Conservation (phyloP, 2,797 vertebrate species). For the Phyllotis vaccarum region DNA sequence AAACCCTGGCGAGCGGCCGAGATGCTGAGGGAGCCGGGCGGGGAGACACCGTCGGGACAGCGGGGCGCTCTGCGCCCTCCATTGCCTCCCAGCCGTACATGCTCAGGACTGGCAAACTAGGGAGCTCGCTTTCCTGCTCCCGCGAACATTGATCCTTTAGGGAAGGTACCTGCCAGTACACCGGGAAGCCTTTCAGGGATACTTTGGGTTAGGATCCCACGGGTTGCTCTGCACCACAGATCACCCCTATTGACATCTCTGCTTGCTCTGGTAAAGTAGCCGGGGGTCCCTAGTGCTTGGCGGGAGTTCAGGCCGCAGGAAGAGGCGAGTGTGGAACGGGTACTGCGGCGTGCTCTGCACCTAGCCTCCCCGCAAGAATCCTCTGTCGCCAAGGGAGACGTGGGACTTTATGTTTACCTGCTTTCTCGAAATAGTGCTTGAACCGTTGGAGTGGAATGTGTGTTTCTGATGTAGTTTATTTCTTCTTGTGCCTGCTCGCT, state of each 20-base stretch:
- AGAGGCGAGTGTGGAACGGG: background rate
- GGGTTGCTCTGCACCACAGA: background rate
- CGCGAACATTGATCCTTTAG: background rate
- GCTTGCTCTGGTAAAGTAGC: background rate
- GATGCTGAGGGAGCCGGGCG: background rate
- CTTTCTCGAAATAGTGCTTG: constrained; percentile 22
- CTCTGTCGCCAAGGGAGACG: background rate
- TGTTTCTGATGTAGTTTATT: constrained; percentile 34
- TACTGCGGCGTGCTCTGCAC: background rate
- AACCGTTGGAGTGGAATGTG: constrained; percentile 43
- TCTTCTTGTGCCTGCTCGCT: background rate
- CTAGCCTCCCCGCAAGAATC: background rate
- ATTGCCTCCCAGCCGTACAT: background rate
- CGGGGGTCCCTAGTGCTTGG: background rate
- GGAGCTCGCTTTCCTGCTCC: background rate
- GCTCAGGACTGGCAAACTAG: background rate
- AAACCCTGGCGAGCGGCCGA: constrained; percentile 6
- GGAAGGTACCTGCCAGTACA: background rate
- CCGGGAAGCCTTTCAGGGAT: background rate
- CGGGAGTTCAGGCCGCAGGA: background rate
- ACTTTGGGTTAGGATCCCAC: background rate
- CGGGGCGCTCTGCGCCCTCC: background rate
- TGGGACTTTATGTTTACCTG: constrained; percentile 8
- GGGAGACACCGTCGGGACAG: background rate
- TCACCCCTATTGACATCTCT: background rate